Conservation (phyloP, 2,888 invertebrate species). For the Nymphalis c-album region DNA sequence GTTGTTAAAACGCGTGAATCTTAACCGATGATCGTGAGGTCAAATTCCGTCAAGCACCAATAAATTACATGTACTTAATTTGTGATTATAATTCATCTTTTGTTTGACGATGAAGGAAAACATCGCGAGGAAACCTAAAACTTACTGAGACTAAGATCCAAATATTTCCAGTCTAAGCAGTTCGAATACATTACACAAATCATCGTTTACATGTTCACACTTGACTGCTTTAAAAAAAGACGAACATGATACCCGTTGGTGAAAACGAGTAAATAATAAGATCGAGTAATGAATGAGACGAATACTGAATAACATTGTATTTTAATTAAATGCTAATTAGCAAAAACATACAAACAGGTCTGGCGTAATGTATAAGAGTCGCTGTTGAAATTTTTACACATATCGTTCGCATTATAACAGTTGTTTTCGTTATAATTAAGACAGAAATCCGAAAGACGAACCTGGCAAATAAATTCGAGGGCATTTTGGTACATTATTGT, state of each 20-base stretch:
- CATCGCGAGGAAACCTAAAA: not conserved
- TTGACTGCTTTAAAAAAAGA: not conserved
- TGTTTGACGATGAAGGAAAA: too few relatives aligned
- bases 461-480: too few relatives aligned
- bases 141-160: not conserved
- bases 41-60: too few relatives aligned
- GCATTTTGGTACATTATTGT: too few relatives aligned
- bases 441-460: too few relatives aligned
- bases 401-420: too few relatives aligned
- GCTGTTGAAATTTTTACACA: too few relatives aligned
- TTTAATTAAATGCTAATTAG: constrained; percentile 7
- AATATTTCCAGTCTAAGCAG: not conserved
- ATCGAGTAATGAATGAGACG: not conserved
- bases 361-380: constrained; percentile 4
- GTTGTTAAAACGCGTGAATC: too few relatives aligned
- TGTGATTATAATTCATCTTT: too few relatives aligned
- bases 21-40: too few relatives aligned
- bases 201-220: not conserved
- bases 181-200: not conserved
- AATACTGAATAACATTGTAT: not conserved
- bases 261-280: constrained; percentile 1
- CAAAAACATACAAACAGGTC: not conserved
- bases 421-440: too few relatives aligned
- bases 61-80: too few relatives aligned
- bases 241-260: not conserved